Conservation (phyloP, 2,888 invertebrate genomes). For the Xanthorhoe spadicearia region DNA sequence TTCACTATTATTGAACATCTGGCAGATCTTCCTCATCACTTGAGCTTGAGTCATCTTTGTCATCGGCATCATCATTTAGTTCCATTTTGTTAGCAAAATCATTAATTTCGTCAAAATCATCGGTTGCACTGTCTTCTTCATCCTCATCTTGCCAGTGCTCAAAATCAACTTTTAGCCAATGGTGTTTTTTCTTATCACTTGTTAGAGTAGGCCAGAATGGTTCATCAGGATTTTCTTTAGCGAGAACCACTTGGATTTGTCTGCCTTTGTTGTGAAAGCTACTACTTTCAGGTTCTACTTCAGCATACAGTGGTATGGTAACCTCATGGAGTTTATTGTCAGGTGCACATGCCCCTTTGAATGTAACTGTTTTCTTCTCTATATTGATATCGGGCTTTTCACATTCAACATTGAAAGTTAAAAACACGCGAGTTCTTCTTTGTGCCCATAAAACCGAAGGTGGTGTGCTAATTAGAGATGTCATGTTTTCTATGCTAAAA, state of each 20-base stretch:
- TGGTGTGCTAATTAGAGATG: conserved; percentile 55
- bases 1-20: conserved; percentile 84
- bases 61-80: conserved; percentile 67
- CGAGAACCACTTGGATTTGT: conserved; percentile 88
- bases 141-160: conserved; percentile 99
- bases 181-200: conserved; percentile 94
- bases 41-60: conserved; percentile 86
- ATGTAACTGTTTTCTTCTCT: conserved; percentile 87
- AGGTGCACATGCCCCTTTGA: conserved; percentile 93
- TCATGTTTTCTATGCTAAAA: conserved; percentile 54
- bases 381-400: conserved; percentile 91
- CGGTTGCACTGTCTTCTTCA: conserved; percentile 94
- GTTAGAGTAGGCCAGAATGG: conserved; percentile 95
- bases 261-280: conserved; percentile 88
- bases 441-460: conserved; percentile 98
- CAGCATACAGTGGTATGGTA: conserved; percentile 92
- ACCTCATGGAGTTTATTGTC: conserved; percentile 94
- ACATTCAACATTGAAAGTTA: conserved; percentile 95
- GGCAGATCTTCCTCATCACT: conserved; percentile 90
- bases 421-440: conserved; percentile 89
- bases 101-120: conserved; percentile 83
- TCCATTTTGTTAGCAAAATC: conserved; percentile 69
- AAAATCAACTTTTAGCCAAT: conserved; percentile 98
- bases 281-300: conserved; percentile 92
- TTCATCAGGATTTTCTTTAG: conserved; percentile 87